phyloP scores from a whole-genome alignment of 2,888 invertebrate species.

The Tipula helvola region DNA sequence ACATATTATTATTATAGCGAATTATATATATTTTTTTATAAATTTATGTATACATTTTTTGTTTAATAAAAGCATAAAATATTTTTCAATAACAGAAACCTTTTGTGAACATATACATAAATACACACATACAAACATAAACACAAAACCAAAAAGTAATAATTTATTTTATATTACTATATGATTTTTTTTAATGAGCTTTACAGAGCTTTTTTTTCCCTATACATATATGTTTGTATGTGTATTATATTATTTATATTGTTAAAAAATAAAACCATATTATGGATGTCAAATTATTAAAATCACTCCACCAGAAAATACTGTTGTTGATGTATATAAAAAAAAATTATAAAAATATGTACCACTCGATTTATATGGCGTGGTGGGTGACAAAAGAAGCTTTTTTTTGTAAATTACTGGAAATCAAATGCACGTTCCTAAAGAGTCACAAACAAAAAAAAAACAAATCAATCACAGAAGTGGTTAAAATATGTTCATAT shows the following conservation, averaged over 20 bases:
- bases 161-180: background rate
- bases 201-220: background rate
- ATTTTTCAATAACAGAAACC: slow-evolving; percentile 4
- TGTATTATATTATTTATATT: background rate
- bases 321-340: background rate
- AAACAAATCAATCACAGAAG: background rate
- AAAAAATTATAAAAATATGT: background rate
- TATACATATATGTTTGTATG: background rate
- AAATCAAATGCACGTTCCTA: background rate
- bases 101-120: background rate
- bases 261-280: background rate
- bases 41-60: background rate
- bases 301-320: slow-evolving; percentile 4
- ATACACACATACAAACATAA: background rate
- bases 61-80: background rate
- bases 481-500: background rate
- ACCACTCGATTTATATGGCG: background rate
- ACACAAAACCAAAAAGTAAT: background rate
- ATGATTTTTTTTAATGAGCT: background rate
- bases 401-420: background rate
- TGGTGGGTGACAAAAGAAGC: background rate
- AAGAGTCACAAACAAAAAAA: background rate
- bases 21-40: background rate
- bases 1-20: background rate
- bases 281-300: slow-evolving; percentile 4